A percentile compares a stretch with the other conserved stretches of the same genome.
Evolutionary conservation across 2,888 invertebrate species (phyloP).

Genomic region (Rotaria sp.): DNA sequence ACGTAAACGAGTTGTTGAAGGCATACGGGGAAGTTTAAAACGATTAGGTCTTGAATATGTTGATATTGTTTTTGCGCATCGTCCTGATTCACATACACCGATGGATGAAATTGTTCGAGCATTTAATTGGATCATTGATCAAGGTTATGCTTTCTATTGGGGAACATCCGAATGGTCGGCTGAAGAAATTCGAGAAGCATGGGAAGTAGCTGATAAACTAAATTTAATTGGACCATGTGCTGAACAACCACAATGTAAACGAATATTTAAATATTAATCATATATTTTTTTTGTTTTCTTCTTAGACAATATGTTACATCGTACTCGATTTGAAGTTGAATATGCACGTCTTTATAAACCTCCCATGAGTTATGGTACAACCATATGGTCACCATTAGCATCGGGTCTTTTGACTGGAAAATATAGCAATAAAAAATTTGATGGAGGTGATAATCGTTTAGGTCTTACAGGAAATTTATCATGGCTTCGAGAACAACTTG

Average conservation of each 20-base stretch:
- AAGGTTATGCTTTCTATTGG: constrained; percentile 3
- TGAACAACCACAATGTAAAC: constrained; percentile 6
- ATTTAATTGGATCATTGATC: constrained; percentile 13
- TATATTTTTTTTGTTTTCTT: not conserved
- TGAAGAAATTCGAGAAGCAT: constrained; percentile 42
- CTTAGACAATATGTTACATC: constrained; percentile 11
- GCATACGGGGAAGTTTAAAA: not conserved
- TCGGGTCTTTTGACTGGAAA: constrained; percentile 80
- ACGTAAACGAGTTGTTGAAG: not conserved
- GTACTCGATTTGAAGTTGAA: constrained; percentile 25
- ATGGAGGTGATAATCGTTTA: not conserved
- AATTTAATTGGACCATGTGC: not conserved
- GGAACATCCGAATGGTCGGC: not conserved
- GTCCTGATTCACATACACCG: not conserved
- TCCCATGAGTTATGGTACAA: constrained; percentile 63
- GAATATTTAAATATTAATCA: too few relatives aligned
- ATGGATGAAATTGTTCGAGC: not conserved
- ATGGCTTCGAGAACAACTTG: not conserved
- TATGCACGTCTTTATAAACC: not conserved
- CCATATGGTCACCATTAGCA: constrained; percentile 91
- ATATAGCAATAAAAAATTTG: constrained; percentile 65
- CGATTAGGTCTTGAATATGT: not conserved
- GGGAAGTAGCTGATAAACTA: not conserved
- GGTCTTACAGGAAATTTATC: not conserved
- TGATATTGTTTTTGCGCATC: not conserved